Evolutionary conservation across 2,888 invertebrate species (phyloP).

Genomic region (Labia minor): DNA sequence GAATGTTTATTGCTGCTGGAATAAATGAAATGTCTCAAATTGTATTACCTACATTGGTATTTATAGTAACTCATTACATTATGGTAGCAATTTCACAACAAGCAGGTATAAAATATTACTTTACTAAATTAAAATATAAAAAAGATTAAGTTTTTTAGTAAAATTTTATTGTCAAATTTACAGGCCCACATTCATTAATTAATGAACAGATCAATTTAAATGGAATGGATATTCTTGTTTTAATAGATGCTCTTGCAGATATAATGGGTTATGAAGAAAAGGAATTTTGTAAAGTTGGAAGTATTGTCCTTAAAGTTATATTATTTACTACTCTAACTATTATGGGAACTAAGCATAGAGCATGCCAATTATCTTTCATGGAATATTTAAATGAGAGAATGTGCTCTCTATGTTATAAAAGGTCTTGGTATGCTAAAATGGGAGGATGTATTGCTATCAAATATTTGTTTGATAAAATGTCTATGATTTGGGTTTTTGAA

Average conservation of each 20-base stretch:
- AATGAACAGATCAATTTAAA: conserved; percentile 35
- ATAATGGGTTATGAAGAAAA: conserved; percentile 48
- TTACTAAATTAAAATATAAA: conserved; percentile 25
- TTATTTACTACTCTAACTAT: conserved; percentile 41
- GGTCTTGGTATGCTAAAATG: conserved; percentile 49
- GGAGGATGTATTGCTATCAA: conserved; percentile 43
- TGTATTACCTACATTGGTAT: conserved; percentile 42
- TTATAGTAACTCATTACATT: conserved; percentile 44
- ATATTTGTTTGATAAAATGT: conserved; percentile 37
- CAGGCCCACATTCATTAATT: conserved; percentile 37
- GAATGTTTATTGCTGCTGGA: conserved; percentile 46
- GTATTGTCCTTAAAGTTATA: conserved; percentile 41
- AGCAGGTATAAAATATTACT: conserved; percentile 33
- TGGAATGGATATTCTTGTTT: conserved; percentile 44
- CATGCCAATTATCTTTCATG: conserved; percentile 42
- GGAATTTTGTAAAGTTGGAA: conserved; percentile 43
- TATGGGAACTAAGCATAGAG: conserved; percentile 39
- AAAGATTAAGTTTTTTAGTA: background rate
- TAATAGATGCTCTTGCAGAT: conserved; percentile 44
- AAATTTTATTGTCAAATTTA: background rate
- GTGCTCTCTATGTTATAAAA: conserved; percentile 45
- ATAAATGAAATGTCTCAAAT: conserved; percentile 41
- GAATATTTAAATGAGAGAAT: conserved; percentile 44
- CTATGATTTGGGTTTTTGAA: conserved; percentile 35
- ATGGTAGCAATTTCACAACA: conserved; percentile 45